Percentiles rank a stretch among this genome's conserved stretches.
Evolutionary conservation across 1,140 invertebrate genomes (phyloP).

Genomic region (Mesaphorura yosii): DNA sequence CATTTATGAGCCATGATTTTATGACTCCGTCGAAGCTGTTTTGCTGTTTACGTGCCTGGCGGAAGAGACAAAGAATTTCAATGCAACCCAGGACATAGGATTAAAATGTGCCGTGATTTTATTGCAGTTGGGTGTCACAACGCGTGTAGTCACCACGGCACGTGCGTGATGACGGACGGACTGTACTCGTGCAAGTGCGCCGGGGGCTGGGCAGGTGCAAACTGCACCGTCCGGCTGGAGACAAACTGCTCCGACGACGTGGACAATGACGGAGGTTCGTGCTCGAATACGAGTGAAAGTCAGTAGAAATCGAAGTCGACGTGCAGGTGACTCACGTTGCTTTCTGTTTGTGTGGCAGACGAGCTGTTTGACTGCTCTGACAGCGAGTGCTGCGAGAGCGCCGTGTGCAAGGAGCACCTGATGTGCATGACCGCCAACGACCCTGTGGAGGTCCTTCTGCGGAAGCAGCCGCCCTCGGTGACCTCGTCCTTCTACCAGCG

Average conservation of each 20-base stretch:
- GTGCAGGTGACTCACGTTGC: no score
- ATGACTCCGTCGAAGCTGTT: no score
- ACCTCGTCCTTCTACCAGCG: constrained; percentile 95
- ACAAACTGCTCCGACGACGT: constrained; percentile 84
- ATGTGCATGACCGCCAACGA: constrained; percentile 91
- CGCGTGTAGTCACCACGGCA: constrained; percentile 79
- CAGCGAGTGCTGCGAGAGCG: constrained; percentile 80
- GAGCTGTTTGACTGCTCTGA: constrained; percentile 95
- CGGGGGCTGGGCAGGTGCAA: constrained; percentile 77
- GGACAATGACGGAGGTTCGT: constrained; percentile 96
- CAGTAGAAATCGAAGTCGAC: no score
- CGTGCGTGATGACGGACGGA: constrained; percentile 71
- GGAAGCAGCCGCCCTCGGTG: constrained; percentile 89
- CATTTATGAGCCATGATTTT: no score
- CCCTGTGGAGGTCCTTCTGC: constrained; percentile 82
- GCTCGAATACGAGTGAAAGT: no score
- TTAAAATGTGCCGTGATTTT: no score
- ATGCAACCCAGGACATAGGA: no score
- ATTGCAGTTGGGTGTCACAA: constrained; percentile 82
- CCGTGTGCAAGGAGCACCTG: constrained; percentile 71
- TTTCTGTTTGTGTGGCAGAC: no score
- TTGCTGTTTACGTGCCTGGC: no score
- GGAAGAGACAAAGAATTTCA: no score
- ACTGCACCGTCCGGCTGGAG: constrained; percentile 81
- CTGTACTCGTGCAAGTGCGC: constrained; percentile 83